These are phyloP conservation scores for Saturnia pavonia DNA, from an alignment of 2,888 invertebrate genomes.

Conservation along the genomic window DNA sequence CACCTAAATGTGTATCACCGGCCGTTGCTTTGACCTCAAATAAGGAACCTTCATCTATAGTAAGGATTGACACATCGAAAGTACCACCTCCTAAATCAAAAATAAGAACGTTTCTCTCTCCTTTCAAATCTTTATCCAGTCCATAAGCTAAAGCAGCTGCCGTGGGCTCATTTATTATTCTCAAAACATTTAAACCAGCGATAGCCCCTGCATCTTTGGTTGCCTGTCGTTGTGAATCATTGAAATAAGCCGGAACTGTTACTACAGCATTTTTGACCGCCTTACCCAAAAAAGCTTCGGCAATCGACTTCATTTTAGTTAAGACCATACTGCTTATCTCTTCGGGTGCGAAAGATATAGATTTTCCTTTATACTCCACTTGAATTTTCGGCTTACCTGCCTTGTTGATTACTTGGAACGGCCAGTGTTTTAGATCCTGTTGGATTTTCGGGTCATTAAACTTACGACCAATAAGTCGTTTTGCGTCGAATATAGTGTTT, in stretches of 20 bases:
- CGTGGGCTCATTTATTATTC: conserved; percentile 92
- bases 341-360: conserved; percentile 85
- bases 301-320: conserved; percentile 82
- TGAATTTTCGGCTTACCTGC: conserved; percentile 85
- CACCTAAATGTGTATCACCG: conserved; percentile 93
- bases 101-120: conserved; percentile 83
- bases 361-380: conserved; percentile 84
- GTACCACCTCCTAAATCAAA: conserved; percentile 86
- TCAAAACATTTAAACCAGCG: conserved; percentile 88
- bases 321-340: conserved; percentile 87
- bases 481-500: conserved; percentile 91
- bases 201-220: conserved; percentile 91
- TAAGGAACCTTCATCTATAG: conserved; percentile 88
- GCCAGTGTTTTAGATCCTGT: conserved; percentile 91
- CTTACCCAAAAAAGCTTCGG: conserved; percentile 86
- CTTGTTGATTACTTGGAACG: conserved; percentile 87
- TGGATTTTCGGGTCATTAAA: conserved; percentile 88
- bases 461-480: conserved; percentile 90
- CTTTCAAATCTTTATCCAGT: conserved; percentile 83
- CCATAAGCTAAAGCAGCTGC: conserved; percentile 89
- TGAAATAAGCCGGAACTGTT: conserved; percentile 91
- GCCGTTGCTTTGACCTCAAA: conserved; percentile 93
- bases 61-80: conserved; percentile 91
- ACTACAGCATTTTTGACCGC: conserved; percentile 86
- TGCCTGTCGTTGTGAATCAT: conserved; percentile 87